These are phyloP conservation scores for Siniperca undulata DNA, from an alignment of 2,797 vertebrate species.

Conservation along the genomic window DNA sequence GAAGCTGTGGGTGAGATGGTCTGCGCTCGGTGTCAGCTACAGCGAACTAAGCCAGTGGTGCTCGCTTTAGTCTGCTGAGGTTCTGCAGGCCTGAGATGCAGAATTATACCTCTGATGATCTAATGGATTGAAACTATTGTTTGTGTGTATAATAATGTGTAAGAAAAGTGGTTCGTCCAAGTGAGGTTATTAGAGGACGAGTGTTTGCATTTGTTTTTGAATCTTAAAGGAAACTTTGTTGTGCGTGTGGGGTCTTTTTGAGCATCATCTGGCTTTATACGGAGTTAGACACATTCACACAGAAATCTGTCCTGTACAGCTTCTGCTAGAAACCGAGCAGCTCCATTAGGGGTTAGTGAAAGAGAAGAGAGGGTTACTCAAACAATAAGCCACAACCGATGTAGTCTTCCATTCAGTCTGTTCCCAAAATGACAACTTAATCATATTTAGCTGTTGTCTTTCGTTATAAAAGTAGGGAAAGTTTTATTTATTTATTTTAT, in stretches of 20 bases:
- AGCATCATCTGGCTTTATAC: not conserved
- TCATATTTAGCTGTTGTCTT: not conserved
- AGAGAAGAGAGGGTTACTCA: not conserved
- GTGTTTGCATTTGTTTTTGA: too few relatives aligned
- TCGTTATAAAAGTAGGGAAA: not conserved
- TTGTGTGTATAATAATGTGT: not conserved
- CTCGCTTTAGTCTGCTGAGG: not conserved
- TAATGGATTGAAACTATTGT: too few relatives aligned
- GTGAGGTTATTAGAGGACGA: not conserved
- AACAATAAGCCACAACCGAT: not conserved
- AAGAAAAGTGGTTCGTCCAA: not conserved
- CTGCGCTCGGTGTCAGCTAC: constrained; percentile 17
- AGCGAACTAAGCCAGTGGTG: not conserved
- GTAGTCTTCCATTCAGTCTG: not conserved
- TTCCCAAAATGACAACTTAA: not conserved
- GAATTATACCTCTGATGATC: not conserved
- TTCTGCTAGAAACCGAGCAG: not conserved
- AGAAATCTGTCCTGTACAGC: not conserved
- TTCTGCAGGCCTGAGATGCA: not conserved
- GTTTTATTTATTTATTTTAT: not conserved
- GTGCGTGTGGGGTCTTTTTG: not conserved
- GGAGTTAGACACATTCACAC: not conserved
- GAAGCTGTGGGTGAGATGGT: constrained; percentile 34
- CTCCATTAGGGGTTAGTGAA: not conserved
- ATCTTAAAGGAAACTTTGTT: too few relatives aligned